Base-by-base conservation (phyloP, 1,140 invertebrate species). In the Carcinoscorpius rotundicauda region DNA sequence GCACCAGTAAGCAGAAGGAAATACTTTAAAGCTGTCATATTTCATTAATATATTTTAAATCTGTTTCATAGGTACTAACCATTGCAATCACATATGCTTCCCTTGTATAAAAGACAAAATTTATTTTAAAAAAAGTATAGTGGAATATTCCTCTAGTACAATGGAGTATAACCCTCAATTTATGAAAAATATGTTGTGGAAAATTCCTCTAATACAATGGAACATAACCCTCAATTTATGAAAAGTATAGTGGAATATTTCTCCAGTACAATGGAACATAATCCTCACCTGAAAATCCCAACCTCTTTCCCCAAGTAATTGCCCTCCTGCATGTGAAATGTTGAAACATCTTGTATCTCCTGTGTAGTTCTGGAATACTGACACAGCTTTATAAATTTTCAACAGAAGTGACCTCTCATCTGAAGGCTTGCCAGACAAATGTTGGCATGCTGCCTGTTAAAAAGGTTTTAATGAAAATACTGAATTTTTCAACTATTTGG, bases 361-460 rank as follows among this genome's bases (percentile, higher is more conserved):
- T 0, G 91, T 90, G 74, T 86, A 91, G 76, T 96, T 96, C 11
- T 86, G 86, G 73, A 86, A 95, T 51, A 91, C 76, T 64, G 82
- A 83, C 8, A 92, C 65, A 0, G 86, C 86, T 71, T 84, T 81
- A 57, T 84, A 83, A 61, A 96, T 76, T 50, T 81, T 81, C 69
- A 67, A 71, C 8, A 90, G 68, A 3, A 89, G 71, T 0, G 76
- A 68, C 71, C 81, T 79, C 56, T 80, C 82, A 53, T 77, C 73
- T 11, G 80, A 68, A 10, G 72, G 73, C n/a, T 76, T 29, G 29
- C 29, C 29, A 29, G 29, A 29, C 29, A 90, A 72, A 66, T 81
- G 72, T 55, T 74, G 70, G 69, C 85, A 87, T 11, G 81, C 76
- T 58, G 69, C 80, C 84, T 85, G 69, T 9, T 29, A 29, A 29